Conservation (phyloP, 2,888 invertebrate species). For the Macaria liturata region DNA sequence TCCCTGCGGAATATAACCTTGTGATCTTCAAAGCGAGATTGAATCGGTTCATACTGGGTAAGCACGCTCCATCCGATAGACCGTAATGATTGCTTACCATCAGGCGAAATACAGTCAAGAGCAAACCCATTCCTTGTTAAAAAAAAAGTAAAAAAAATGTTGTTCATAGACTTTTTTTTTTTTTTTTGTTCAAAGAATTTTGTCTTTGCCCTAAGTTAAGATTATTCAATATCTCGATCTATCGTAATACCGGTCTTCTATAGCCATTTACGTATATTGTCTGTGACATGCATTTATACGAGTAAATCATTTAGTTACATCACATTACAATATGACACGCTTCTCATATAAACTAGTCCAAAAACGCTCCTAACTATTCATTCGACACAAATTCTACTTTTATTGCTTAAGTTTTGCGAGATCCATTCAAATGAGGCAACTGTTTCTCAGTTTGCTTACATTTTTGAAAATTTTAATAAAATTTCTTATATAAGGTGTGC, state of each 20-base stretch:
- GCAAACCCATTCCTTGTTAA: no score
- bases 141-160: no score
- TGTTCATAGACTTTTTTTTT: no score
- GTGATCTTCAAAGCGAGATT: no score
- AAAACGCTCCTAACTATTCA: conserved; percentile 22
- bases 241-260: conserved; percentile 4
- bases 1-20: no score
- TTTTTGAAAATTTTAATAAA: no score
- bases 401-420: conserved; percentile 29
- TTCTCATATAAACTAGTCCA: conserved; percentile 28
- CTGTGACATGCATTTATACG: conserved; percentile 28
- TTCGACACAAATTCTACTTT: conserved; percentile 19
- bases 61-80: no score
- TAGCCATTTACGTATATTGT: conserved; percentile 3
- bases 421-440: conserved; percentile 25
- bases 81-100: no score
- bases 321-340: conserved; percentile 26
- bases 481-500: neutral
- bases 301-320: conserved; percentile 24
- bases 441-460: conserved; percentile 5
- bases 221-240: neutral
- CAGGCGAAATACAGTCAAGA: no score
- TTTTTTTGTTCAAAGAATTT: no score
- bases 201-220: no score
- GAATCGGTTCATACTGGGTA: no score